These are phyloP conservation scores for Catharus ustulatus DNA, from an alignment of 2,797 vertebrate species.

Conservation along the genomic window DNA sequence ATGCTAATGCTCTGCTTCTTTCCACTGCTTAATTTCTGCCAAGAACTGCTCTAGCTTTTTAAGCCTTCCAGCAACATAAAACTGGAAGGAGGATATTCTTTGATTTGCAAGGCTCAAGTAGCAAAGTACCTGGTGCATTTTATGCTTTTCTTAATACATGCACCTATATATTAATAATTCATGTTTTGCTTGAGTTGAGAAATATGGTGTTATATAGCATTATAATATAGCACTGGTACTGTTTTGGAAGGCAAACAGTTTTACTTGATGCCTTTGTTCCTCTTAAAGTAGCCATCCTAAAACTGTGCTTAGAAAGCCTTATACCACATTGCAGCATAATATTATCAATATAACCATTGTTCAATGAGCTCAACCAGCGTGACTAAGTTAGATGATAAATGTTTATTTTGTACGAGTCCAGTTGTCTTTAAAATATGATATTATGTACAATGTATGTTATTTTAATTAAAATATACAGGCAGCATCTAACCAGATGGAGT, in stretches of 20 bases:
- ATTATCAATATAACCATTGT: neutral
- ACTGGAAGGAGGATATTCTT: neutral
- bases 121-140: neutral
- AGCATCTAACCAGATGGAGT: neutral
- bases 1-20: conserved; percentile 20
- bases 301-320: neutral
- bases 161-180: neutral
- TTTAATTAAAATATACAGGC: neutral
- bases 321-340: neutral
- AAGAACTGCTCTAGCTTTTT: conserved; percentile 13
- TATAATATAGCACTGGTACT: neutral
- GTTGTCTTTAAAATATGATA: neutral
- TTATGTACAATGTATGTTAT: neutral
- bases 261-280: neutral
- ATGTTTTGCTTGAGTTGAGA: neutral
- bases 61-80: neutral
- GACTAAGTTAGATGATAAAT: neutral
- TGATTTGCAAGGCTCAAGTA: neutral
- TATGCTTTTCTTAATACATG: neutral
- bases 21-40: conserved; percentile 36
- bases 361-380: neutral
- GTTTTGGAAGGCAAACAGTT: neutral
- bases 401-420: neutral
- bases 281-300: neutral
- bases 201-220: neutral